Percentiles rank a stretch among this genome's conserved stretches.
phyloP scores from a whole-genome alignment of 2,797 vertebrate genomes.

The Telmatherina bonti region DNA sequence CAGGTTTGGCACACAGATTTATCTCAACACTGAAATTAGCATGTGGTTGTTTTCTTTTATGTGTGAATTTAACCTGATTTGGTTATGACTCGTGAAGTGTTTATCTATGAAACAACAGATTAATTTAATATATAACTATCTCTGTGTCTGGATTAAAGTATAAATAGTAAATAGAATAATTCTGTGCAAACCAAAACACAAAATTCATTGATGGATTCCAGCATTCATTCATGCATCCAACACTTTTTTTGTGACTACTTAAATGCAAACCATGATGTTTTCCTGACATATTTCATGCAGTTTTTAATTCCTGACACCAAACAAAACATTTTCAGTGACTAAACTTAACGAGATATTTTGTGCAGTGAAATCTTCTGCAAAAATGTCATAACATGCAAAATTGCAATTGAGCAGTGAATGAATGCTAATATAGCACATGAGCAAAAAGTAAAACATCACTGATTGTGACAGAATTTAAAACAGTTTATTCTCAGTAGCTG shows the following conservation, averaged over 20 bases:
- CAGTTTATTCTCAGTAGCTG: background rate
- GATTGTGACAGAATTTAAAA: background rate
- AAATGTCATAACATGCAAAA: background rate
- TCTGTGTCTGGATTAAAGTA: background rate
- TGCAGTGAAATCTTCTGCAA: background rate
- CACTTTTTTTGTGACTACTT: background rate
- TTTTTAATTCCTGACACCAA: background rate
- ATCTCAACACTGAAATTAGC: slow-evolving; percentile 16
- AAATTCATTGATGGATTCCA: background rate
- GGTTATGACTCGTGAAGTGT: background rate
- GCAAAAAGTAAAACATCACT: background rate
- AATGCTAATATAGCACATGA: background rate
- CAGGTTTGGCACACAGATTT: slow-evolving; percentile 85
- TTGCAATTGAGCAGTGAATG: background rate
- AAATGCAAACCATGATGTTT: background rate
- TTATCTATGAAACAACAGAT: background rate
- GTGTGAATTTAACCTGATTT: background rate
- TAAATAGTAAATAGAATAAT: background rate
- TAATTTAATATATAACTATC: background rate
- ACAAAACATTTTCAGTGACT: background rate
- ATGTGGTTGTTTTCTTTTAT: background rate
- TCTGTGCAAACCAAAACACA: background rate
- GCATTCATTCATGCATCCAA: background rate
- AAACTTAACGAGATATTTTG: background rate
- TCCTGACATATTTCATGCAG: background rate